Conservation (phyloP, 2,113 vertebrate species). For the Phylloscopus trochilus region DNA sequence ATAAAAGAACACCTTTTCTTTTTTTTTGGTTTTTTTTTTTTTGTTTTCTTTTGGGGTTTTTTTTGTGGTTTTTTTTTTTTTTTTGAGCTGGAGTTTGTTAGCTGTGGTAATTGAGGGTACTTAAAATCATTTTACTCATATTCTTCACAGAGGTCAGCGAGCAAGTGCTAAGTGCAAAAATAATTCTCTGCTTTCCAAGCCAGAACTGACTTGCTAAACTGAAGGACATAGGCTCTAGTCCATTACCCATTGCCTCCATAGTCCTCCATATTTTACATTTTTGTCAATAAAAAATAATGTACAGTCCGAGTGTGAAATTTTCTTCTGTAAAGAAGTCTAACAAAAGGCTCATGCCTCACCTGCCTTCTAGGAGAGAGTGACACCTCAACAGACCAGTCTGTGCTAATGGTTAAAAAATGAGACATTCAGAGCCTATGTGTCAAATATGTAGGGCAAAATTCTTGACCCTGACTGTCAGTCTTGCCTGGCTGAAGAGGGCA, state of each 20-base stretch:
- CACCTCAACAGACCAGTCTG: background rate
- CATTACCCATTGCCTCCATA: background rate
- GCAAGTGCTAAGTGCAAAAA: background rate
- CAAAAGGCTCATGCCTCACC: slow-evolving; percentile 32
- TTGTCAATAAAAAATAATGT: slow-evolving; percentile 40
- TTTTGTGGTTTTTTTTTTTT: background rate
- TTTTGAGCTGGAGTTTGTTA: background rate
- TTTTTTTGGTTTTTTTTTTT: background rate
- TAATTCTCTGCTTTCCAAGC: background rate
- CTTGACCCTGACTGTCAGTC: background rate
- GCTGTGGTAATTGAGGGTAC: background rate
- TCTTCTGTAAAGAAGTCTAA: background rate
- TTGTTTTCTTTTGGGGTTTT: no score
- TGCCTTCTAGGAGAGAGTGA: background rate
- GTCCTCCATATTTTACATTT: slow-evolving; percentile 32
- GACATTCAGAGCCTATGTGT: slow-evolving; percentile 36
- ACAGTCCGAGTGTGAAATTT: slow-evolving; percentile 8
- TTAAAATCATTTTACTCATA: background rate
- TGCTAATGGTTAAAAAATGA: background rate
- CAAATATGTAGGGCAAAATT: slow-evolving; percentile 13
- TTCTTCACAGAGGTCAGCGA: background rate
- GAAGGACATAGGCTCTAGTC: background rate
- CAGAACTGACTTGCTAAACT: background rate
- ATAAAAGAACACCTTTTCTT: background rate
- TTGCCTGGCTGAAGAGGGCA: background rate